Evolutionary conservation across 2,797 vertebrate species (phyloP).

Genomic region (Gastrophryne carolinensis): DNA sequence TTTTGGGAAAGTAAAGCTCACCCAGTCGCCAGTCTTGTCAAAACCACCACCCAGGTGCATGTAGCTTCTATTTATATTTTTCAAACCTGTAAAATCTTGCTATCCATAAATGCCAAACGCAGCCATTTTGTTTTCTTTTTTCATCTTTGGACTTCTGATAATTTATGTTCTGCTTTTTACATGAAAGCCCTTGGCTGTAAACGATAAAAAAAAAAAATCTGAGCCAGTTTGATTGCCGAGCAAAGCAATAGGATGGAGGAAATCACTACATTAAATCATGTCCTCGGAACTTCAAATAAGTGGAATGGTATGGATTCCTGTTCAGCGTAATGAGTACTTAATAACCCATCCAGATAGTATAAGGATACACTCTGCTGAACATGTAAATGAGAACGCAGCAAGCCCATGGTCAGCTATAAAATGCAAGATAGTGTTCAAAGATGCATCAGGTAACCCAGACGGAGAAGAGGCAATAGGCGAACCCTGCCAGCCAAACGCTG

Average conservation of each 20-base stretch:
- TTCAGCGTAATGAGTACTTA: slow-evolving; percentile 41
- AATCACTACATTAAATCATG: slow-evolving; percentile 52
- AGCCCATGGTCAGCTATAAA: neutral
- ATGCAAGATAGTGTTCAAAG: neutral
- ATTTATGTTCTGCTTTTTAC: slow-evolving; percentile 57
- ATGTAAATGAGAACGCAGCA: neutral
- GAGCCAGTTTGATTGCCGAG: slow-evolving; percentile 49
- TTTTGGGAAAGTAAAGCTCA: slow-evolving; percentile 59
- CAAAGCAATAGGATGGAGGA: slow-evolving; percentile 48
- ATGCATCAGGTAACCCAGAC: neutral
- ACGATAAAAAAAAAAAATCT: slow-evolving; percentile 51
- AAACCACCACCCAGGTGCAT: slow-evolving; percentile 52
- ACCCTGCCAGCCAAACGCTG: neutral
- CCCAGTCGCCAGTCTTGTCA: slow-evolving; percentile 61
- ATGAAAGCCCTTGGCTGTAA: slow-evolving; percentile 55
- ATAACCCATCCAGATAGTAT: slow-evolving; percentile 45
- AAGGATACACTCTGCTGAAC: slow-evolving; percentile 9
- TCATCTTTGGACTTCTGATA: slow-evolving; percentile 60
- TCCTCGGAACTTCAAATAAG: slow-evolving; percentile 36
- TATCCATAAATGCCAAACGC: slow-evolving; percentile 63
- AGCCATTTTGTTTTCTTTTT: slow-evolving; percentile 58
- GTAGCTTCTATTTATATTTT: slow-evolving; percentile 63
- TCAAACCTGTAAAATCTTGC: slow-evolving; percentile 62
- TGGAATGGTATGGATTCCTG: slow-evolving; percentile 20
- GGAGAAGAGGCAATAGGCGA: neutral